Evolutionary conservation across 2,113 vertebrate species (phyloP), one percentile per base, ranked within the genome.

Genomic region (Martes martes): DNA sequence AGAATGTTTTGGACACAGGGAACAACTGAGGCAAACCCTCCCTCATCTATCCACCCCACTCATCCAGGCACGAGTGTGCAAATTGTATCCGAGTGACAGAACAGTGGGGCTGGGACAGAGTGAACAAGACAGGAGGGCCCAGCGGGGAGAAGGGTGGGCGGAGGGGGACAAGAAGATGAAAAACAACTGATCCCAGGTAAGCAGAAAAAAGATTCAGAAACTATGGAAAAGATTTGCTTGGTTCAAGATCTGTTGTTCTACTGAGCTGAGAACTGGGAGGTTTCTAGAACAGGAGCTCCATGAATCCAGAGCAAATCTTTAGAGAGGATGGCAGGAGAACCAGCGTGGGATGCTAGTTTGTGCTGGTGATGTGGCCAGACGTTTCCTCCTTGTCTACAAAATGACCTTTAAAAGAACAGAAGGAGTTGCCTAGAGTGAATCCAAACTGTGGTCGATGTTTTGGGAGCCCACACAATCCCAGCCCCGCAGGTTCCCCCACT

Each of bases 401-500:
- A 97, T 6, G 83, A 94, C 95, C 95, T 98, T 97, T 96, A 92
- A 98, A 96, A 95, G 92, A 93, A 93, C 94, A 98, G 96, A 97
- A 97, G 91, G 78, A 96, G 42, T 89, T 97, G 97, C 94, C 65
- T 79, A 89, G 87, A 92, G 89, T 96, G 96, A 89, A 97, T 97
- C 95, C 0, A 39, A 98, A 98, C 94, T 92, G 74, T 97, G 96
- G 97, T 97, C 96, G 97, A 93, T 86, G 97, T 97, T 98, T 95
- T 93, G 96, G 96, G 98, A 98, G 95, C 96, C 93, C 93, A 93
- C 88, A 94, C 97, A 97, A 98, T 93, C 95, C 91, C 94, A 98
- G 98, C 96, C 96, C 97, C 98, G 97, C 93, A 59, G 83, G 67
- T 65, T 97, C 98, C 98, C 97, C 96, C 52, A 1, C 55, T 16